A percentile compares a stretch with the other conserved stretches of the same genome.
Conservation (phyloP, 2,113 vertebrate genomes). For the Ploceus nigricollis region DNA sequence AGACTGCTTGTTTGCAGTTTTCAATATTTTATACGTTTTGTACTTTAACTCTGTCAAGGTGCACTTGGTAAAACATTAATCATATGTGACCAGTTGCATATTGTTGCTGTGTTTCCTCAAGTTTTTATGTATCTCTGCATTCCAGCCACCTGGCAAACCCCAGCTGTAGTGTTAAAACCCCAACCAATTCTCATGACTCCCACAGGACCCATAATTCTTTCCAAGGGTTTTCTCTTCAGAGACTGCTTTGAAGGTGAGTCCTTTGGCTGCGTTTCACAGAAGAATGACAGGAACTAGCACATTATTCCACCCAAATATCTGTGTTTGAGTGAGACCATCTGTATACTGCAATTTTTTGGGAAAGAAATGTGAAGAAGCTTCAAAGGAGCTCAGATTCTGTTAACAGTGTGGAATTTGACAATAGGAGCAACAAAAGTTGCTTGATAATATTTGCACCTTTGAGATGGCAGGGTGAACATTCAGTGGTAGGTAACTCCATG, state of each 20-base stretch:
- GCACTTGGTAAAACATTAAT: neutral
- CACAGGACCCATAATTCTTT: neutral
- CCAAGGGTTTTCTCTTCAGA: neutral
- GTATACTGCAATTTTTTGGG: neutral
- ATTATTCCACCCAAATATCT: neutral
- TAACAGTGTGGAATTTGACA: neutral
- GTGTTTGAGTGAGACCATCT: neutral
- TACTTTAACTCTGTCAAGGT: neutral
- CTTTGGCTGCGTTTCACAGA: neutral
- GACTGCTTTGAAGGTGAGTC: neutral
- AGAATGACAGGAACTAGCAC: neutral
- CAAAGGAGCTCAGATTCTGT: neutral
- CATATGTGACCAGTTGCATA: neutral
- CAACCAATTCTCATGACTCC: neutral
- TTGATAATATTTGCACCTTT: neutral
- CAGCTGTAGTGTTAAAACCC: neutral
- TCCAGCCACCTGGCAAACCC: neutral
- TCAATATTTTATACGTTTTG: neutral
- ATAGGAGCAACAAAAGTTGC: neutral
- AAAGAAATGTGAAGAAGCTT: neutral
- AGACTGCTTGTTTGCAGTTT: neutral
- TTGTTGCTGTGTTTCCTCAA: neutral
- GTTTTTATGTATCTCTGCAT: neutral
- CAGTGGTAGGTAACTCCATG: neutral
- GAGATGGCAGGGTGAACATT: neutral